Evolutionary conservation across 1,140 invertebrate genomes (phyloP).

Genomic region (Drosophila nikananu): DNA sequence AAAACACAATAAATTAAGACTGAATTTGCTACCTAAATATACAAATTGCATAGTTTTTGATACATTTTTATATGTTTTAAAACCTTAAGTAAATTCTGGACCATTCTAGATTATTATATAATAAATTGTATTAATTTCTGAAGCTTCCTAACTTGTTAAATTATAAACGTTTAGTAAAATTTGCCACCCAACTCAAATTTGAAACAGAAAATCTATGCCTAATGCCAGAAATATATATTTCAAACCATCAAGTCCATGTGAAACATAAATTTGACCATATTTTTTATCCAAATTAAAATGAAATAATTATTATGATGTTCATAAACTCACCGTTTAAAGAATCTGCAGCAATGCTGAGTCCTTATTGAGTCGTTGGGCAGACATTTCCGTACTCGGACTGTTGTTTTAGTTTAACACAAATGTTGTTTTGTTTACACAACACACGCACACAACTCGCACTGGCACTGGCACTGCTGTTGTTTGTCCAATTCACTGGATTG

Average conservation of each 20-base stretch:
- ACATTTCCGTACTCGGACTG: conserved; percentile 36
- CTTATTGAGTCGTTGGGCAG: conserved; percentile 53
- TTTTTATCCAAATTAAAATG: not conserved
- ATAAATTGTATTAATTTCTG: not conserved
- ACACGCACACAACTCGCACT: conserved; percentile 34
- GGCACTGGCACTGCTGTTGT: conserved; percentile 11
- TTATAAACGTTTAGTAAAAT: not conserved
- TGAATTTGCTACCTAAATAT: not conserved
- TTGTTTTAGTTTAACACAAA: conserved; percentile 39
- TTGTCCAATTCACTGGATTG: conserved; percentile 34
- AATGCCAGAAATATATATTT: not conserved
- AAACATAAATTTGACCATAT: not conserved
- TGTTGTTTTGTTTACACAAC: conserved; percentile 41
- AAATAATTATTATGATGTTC: not conserved
- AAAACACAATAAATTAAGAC: too few species aligned
- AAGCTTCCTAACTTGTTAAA: not conserved
- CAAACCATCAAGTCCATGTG: too few species aligned
- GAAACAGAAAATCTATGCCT: not conserved
- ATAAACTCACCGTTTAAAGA: conserved; percentile 58
- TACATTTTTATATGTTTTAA: not conserved
- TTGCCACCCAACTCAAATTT: not conserved
- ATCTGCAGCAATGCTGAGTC: conserved; percentile 40
- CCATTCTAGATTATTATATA: not conserved
- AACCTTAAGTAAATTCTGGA: not conserved
- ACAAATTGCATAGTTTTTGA: not conserved